Evolutionary conservation across 2,113 vertebrate genomes (phyloP).

Genomic region (Conger conger): DNA sequence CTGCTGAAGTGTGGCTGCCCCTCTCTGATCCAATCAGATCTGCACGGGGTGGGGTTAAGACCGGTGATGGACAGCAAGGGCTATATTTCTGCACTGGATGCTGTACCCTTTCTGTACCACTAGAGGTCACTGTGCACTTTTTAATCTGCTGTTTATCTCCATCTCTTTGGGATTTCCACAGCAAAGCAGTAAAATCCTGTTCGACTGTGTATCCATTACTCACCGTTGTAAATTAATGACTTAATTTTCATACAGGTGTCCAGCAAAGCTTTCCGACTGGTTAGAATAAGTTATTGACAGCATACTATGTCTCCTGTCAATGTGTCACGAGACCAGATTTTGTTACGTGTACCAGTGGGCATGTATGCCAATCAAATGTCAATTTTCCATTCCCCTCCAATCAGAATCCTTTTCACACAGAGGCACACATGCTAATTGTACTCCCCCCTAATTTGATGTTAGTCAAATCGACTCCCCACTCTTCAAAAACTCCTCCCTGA

Average conservation of each 20-base stretch:
- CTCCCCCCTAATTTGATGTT: too few species aligned
- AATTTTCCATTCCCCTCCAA: too few species aligned
- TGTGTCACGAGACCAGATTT: too few species aligned
- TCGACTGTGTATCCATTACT: not conserved
- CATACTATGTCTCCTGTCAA: too few species aligned
- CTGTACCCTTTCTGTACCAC: slow-evolving; percentile 44
- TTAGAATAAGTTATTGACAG: too few species aligned
- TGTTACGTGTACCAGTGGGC: too few species aligned
- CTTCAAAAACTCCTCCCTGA: too few species aligned
- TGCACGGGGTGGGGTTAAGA: slow-evolving; percentile 34
- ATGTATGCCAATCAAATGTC: too few species aligned
- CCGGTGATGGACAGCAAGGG: slow-evolving; percentile 29
- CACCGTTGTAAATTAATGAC: not conserved
- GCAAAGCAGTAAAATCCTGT: not conserved
- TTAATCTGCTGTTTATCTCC: not conserved
- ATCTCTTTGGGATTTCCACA: not conserved
- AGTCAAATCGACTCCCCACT: too few species aligned
- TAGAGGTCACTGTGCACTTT: slow-evolving; percentile 37
- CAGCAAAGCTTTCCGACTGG: too few species aligned
- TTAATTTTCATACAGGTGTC: not conserved
- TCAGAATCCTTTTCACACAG: too few species aligned
- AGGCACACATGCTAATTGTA: too few species aligned
- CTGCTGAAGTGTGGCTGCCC: slow-evolving; percentile 51
- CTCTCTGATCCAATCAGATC: slow-evolving; percentile 49
- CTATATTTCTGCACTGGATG: not conserved